These are phyloP conservation scores for Plebejus melissa DNA, from an alignment of 2,888 invertebrate species.

Conservation along the genomic window DNA sequence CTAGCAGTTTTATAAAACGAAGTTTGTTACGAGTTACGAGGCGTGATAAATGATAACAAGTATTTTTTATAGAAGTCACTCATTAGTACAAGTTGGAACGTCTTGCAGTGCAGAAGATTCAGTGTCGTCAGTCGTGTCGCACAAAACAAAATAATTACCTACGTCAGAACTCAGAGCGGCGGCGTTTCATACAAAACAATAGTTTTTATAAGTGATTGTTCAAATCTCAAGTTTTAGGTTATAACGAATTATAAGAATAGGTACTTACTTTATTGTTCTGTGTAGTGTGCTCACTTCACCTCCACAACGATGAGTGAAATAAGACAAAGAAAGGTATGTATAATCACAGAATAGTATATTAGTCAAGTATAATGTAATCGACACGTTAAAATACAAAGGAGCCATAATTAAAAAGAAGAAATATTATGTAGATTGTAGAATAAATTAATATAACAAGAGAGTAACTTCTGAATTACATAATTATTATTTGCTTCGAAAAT, in stretches of 20 bases:
- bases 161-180: not conserved
- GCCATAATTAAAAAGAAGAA: too few relatives aligned
- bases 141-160: not conserved
- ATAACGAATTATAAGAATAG: too few relatives aligned
- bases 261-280: too few relatives aligned
- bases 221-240: too few relatives aligned
- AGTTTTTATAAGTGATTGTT: not conserved
- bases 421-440: too few relatives aligned
- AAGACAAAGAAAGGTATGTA: slow-evolving; percentile 58
- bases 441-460: too few relatives aligned
- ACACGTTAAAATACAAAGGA: too few relatives aligned
- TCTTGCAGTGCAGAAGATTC: not conserved
- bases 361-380: too few relatives aligned
- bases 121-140: not conserved
- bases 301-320: slow-evolving; percentile 48
- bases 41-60: not conserved
- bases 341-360: not conserved
- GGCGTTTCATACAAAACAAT: not conserved
- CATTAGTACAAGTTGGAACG: not conserved
- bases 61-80: not conserved
- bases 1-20: not conserved
- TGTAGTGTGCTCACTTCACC: not conserved
- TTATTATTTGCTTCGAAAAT: too few relatives aligned
- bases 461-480: too few relatives aligned
- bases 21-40: not conserved